phyloP scores from a whole-genome alignment of 2,797 vertebrate genomes.

The Choloepus didactylus region DNA sequence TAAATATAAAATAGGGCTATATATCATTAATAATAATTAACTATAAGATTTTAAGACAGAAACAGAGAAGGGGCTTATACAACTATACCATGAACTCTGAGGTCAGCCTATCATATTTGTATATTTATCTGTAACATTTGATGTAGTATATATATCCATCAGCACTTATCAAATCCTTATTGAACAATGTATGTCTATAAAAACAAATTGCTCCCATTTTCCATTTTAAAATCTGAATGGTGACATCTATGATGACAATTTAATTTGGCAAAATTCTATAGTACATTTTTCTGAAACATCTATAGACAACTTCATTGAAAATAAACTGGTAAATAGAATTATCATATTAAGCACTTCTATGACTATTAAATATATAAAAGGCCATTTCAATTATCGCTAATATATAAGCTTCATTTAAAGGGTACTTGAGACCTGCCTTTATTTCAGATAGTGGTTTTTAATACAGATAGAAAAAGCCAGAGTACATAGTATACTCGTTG shows the following conservation, averaged over 20 bases:
- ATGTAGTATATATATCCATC: neutral
- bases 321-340: constrained; percentile 67
- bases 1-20: neutral
- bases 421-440: constrained; percentile 10
- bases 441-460: constrained; percentile 57
- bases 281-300: constrained; percentile 52
- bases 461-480: constrained; percentile 46
- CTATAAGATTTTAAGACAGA: constrained; percentile 64
- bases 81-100: constrained; percentile 43
- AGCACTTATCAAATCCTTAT: constrained; percentile 14
- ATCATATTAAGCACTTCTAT: constrained; percentile 32
- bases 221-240: constrained; percentile 60
- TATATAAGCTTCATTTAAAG: constrained; percentile 51
- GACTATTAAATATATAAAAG: constrained; percentile 47
- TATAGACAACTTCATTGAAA: constrained; percentile 47
- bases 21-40: constrained; percentile 54
- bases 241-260: neutral
- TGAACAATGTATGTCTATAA: constrained; percentile 4
- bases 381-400: constrained; percentile 26
- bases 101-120: constrained; percentile 43
- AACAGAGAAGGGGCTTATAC: neutral
- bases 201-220: constrained; percentile 63
- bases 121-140: constrained; percentile 44
- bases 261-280: constrained; percentile 35
- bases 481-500: neutral